Percentiles rank a stretch among this genome's conserved stretches.
Evolutionary conservation across 23 tunicate species (phyloP).

Genomic region (Ciona savignyi): DNA sequence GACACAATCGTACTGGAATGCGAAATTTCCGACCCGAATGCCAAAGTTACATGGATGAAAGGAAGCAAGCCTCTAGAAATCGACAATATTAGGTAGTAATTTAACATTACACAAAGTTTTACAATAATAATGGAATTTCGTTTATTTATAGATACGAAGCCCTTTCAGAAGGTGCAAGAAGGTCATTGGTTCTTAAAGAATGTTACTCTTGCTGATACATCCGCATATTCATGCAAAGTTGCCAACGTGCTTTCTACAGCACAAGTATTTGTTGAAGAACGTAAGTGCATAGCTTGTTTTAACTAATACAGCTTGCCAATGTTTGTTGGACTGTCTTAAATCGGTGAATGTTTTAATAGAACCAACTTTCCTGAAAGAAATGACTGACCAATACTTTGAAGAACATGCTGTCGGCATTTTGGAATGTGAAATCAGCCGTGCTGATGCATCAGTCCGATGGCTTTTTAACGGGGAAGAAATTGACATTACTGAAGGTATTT

Average conservation of each 20-base stretch:
- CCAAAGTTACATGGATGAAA: slow-evolving; percentile 63
- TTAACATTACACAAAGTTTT: too few species aligned
- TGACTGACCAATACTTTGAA: too few species aligned
- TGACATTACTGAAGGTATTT: too few species aligned
- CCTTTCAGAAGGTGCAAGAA: slow-evolving; percentile 23
- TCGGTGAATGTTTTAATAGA: too few species aligned
- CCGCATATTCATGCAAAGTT: slow-evolving; percentile 39
- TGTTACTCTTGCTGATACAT: slow-evolving; percentile 33
- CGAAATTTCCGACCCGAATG: slow-evolving; percentile 36
- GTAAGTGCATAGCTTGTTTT: too few species aligned
- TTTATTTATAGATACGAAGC: slow-evolving; percentile 35
- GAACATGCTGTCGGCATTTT: too few species aligned
- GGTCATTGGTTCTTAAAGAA: slow-evolving; percentile 42
- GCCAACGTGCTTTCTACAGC: slow-evolving; percentile 15
- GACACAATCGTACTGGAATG: slow-evolving; percentile 76
- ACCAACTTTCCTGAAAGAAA: too few species aligned
- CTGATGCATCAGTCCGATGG: too few species aligned
- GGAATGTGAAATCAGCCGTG: too few species aligned
- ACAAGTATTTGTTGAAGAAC: slow-evolving; percentile 26
- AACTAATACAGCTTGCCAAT: too few species aligned
- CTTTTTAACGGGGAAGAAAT: too few species aligned
- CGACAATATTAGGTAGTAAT: slow-evolving; percentile 1
- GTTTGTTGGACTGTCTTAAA: too few species aligned
- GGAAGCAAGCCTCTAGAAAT: slow-evolving; percentile 18
- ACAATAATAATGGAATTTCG: slow-evolving; percentile 1